These are phyloP conservation scores for Bungarus multicinctus DNA, from an alignment of 2,113 vertebrate species.

Conservation along the genomic window DNA sequence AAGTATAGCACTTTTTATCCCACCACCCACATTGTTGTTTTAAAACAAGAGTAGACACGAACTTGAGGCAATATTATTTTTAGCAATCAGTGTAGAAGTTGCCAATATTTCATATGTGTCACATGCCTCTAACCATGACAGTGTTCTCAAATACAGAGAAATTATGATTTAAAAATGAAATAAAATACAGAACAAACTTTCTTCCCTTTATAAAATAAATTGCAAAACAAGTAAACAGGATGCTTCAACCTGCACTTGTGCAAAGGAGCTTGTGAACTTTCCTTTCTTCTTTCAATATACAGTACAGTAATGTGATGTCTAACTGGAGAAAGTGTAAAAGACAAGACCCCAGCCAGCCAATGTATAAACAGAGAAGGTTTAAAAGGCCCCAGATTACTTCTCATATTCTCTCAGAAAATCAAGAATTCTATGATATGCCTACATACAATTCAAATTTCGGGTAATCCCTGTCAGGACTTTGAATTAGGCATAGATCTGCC, in stretches of 20 bases:
- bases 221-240: background rate
- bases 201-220: background rate
- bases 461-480: background rate
- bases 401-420: background rate
- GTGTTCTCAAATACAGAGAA: background rate
- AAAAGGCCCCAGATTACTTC: background rate
- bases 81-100: background rate
- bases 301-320: background rate
- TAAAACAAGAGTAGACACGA: background rate
- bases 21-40: background rate
- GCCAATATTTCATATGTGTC: background rate
- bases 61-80: background rate
- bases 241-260: background rate
- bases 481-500: background rate
- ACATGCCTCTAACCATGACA: background rate
- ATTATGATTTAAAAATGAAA: background rate
- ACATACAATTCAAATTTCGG: background rate
- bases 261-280: background rate
- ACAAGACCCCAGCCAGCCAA: background rate
- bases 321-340: slow-evolving; percentile 5
- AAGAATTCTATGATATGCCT: background rate
- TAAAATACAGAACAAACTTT: background rate
- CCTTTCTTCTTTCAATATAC: background rate
- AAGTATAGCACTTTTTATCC: background rate
- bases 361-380: background rate